These are phyloP conservation scores for Thunnus albacares DNA, from an alignment of 2,797 vertebrate species.

Conservation along the genomic window DNA sequence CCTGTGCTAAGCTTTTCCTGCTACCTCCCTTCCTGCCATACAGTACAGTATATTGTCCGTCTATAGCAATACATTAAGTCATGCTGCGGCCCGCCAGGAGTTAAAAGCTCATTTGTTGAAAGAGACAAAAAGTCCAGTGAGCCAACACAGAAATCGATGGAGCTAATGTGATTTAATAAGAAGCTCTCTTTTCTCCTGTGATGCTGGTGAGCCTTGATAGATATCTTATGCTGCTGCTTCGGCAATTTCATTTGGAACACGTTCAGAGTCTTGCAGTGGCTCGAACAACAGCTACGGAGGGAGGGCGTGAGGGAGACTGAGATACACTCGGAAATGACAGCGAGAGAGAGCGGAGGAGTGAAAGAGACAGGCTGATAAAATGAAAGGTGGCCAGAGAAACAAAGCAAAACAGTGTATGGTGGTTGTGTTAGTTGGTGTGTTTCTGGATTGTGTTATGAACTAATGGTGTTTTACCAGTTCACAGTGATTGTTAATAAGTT, in stretches of 20 bases:
- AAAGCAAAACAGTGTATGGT: background rate
- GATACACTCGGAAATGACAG: background rate
- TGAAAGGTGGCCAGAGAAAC: slow-evolving; percentile 24
- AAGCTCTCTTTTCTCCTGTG: slow-evolving; percentile 74
- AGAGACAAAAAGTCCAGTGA: slow-evolving; percentile 79
- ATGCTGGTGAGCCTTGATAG: slow-evolving; percentile 75
- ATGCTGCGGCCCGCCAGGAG: slow-evolving; percentile 72
- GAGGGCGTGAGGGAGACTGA: background rate
- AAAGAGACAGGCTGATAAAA: slow-evolving; percentile 30
- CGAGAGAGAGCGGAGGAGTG: background rate
- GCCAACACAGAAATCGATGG: slow-evolving; percentile 82
- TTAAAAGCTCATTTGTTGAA: slow-evolving; percentile 82
- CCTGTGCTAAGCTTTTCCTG: background rate
- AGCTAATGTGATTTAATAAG: slow-evolving; percentile 86
- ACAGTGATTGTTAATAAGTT: no score
- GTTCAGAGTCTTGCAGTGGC: slow-evolving; percentile 71
- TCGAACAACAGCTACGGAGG: slow-evolving; percentile 58
- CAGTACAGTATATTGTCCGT: slow-evolving; percentile 43
- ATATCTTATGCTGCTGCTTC: slow-evolving; percentile 78
- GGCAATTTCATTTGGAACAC: slow-evolving; percentile 85
- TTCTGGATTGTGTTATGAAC: no score
- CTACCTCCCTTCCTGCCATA: background rate
- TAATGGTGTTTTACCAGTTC: no score
- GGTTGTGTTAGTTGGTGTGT: no score
- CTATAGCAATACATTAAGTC: slow-evolving; percentile 67